Base-by-base conservation (phyloP, 2,797 vertebrate genomes). In the Dallia pectoralis region DNA sequence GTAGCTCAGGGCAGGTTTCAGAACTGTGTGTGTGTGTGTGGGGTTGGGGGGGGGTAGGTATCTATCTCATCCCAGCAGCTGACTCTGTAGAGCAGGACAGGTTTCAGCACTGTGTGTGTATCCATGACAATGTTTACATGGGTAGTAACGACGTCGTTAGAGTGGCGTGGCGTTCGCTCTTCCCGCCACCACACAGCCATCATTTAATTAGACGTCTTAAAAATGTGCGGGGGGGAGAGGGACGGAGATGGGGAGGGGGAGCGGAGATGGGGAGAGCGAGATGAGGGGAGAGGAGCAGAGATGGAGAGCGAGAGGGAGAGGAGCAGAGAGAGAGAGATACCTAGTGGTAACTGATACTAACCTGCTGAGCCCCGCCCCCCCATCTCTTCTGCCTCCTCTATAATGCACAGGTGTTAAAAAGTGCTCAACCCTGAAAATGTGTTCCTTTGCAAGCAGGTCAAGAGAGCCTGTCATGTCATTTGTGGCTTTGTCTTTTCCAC, bases 191-290 rank as follows among this genome's bases (percentile, higher is more conserved):
- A 81, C 85, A 85, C 89, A 89, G 86, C 85, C 86, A 83, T 92
- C 90, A 93, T 93, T 92, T 81, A 90, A 91, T 93, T 91, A 90
- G 78, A 81, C 75, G 78, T 81, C 84, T 91, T 91, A 91, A 91
- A 91, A 91, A 93, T 83, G 77, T 89, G 91, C 82, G 82, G 78
- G 87, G 8, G 7, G 8, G 40, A 1, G 40, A 9, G 40, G 12
- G 40, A 44, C 6, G 1, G 40, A 44, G 40, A 44, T 44, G 12
- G 40, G 12, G 40, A 22, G 51, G 16, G 51, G 2, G 4, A 56
- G 16, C 4, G 51, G 16, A 1, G 2, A 22, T n/a, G 16, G 4
- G 4, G 51, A 56, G 51, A 18, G 51, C n/a, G 16, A 18, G 51
- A 4, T 3, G 2, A 22, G 16, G 4, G 4, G 51, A 56, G 51